These are phyloP conservation scores for Nyctereutes procyonoides DNA, from an alignment of 2,113 vertebrate species.

Conservation along the genomic window DNA sequence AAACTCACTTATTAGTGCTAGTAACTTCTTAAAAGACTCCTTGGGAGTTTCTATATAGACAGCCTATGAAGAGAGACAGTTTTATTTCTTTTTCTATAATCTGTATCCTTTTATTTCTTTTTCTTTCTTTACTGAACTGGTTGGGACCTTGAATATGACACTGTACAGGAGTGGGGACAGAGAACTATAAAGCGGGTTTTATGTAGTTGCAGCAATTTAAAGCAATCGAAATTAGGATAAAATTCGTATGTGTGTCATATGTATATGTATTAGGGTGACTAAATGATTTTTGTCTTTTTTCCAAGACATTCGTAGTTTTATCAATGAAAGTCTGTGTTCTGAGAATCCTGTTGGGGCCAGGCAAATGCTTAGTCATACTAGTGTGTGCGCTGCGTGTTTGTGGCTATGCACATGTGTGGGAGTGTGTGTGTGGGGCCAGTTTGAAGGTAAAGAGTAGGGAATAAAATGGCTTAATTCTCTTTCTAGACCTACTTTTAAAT, in stretches of 20 bases:
- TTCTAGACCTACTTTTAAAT: neutral
- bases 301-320: neutral
- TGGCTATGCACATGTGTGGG: neutral
- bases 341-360: neutral
- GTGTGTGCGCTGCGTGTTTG: neutral
- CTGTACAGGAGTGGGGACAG: neutral
- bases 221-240: neutral
- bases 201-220: neutral
- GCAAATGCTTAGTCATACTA: neutral
- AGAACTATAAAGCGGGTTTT: neutral
- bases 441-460: neutral
- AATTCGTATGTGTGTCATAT: neutral
- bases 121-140: neutral
- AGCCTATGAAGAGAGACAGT: neutral
- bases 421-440: neutral
- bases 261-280: neutral
- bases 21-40: neutral
- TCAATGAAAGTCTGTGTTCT: neutral
- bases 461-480: neutral
- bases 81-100: neutral
- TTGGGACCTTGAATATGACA: neutral
- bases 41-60: neutral
- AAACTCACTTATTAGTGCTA: neutral
- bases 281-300: neutral
- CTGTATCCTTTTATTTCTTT: neutral